phyloP scores from a whole-genome alignment of 2,113 vertebrate species.

The Psophia crepitans region DNA sequence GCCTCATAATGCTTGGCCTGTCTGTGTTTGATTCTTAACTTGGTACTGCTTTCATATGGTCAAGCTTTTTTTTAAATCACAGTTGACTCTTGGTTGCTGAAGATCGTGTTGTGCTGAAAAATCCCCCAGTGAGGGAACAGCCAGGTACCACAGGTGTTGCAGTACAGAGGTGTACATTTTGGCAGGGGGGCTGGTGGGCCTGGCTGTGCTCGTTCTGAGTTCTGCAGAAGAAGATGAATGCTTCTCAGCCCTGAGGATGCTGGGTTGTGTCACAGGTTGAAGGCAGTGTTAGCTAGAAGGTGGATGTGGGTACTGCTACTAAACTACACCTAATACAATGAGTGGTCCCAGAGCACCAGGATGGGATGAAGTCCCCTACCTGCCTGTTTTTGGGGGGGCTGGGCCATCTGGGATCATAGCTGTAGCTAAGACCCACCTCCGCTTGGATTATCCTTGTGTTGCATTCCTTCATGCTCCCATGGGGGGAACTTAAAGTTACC shows the following conservation, averaged over 20 bases:
- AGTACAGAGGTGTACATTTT: not conserved
- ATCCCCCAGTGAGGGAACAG: not conserved
- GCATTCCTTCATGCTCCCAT: not conserved
- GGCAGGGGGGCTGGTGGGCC: not conserved
- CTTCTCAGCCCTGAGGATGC: not conserved
- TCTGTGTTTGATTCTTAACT: not conserved
- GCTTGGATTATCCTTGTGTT: not conserved
- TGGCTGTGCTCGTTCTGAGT: not conserved
- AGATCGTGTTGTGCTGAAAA: not conserved
- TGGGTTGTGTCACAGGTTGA: not conserved
- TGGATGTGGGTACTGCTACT: fast-evolving
- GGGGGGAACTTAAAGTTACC: not conserved
- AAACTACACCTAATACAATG: fast-evolving
- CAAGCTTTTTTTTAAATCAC: not conserved
- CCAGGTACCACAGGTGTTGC: not conserved
- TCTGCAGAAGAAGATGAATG: not conserved
- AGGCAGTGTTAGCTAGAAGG: not conserved
- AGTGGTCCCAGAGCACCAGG: not conserved
- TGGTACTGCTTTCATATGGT: not conserved
- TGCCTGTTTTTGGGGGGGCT: not conserved
- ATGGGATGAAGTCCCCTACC: not conserved
- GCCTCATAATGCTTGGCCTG: fast-evolving
- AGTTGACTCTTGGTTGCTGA: not conserved
- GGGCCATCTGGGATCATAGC: not conserved
- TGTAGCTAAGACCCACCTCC: not conserved